These are phyloP conservation scores for Panorpa germanica DNA, from an alignment of 2,888 invertebrate genomes.

Conservation along the genomic window DNA sequence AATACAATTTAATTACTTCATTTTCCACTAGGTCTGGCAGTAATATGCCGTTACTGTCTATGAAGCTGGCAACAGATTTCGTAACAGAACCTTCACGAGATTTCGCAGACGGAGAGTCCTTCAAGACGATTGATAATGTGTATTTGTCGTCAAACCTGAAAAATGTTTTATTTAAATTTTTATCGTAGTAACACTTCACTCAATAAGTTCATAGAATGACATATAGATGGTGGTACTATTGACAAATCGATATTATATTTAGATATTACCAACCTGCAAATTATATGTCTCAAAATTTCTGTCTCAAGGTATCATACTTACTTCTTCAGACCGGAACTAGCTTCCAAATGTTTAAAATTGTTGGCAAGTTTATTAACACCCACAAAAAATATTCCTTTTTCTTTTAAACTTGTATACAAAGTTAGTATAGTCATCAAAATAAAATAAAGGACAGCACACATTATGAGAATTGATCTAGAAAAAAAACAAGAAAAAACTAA, in stretches of 20 bases:
- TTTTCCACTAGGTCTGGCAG: constrained; percentile 56
- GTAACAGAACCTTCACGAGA: constrained; percentile 47
- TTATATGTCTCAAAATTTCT: too few species aligned
- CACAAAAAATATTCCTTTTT: constrained; percentile 94
- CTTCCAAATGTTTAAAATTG: constrained; percentile 68
- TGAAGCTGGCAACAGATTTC: constrained; percentile 77
- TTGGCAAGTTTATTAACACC: constrained; percentile 68
- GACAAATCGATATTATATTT: too few species aligned
- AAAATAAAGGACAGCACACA: constrained; percentile 76
- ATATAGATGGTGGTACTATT: too few species aligned
- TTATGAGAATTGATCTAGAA: constrained; percentile 53
- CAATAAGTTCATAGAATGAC: too few species aligned
- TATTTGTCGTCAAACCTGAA: constrained; percentile 88
- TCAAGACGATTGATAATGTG: constrained; percentile 52
- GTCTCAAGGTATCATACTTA: constrained; percentile 27
- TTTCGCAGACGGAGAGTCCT: constrained; percentile 45
- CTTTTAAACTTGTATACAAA: constrained; percentile 80
- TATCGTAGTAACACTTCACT: too few species aligned
- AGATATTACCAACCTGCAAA: too few species aligned
- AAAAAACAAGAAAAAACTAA: constrained; percentile 10
- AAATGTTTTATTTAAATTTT: too few species aligned
- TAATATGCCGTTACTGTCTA: constrained; percentile 74
- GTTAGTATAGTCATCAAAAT: constrained; percentile 83
- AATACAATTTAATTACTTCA: constrained; percentile 66
- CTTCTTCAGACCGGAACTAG: constrained; percentile 84